Percentiles rank a stretch among this genome's conserved stretches.
Evolutionary conservation across 1,140 invertebrate genomes (phyloP).

Genomic region (Tetramorium parvispinum): DNA sequence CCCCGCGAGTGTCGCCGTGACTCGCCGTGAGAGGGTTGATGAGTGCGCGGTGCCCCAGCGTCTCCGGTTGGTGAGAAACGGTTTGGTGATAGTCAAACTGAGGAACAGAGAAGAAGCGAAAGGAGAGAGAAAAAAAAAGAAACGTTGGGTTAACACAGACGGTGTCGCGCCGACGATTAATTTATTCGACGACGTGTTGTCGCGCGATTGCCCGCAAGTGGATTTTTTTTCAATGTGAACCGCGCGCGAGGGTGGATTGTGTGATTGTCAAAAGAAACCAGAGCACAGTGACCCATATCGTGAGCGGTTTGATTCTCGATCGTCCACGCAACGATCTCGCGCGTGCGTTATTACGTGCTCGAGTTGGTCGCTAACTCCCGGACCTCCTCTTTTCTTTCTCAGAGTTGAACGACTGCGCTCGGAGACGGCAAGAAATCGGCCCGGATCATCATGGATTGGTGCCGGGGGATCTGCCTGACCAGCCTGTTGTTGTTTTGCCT

Average conservation of each 20-base stretch:
- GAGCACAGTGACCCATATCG: constrained; percentile 16
- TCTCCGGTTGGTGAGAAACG: not conserved
- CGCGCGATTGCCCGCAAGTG: not conserved
- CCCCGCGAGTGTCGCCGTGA: constrained; percentile 46
- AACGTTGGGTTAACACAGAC: not conserved
- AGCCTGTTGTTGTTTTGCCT: constrained; percentile 59
- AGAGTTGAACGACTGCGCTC: constrained; percentile 13
- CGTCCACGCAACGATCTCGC: not conserved
- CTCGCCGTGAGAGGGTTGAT: constrained; percentile 67
- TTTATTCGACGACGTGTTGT: not conserved
- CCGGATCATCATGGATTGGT: constrained; percentile 66
- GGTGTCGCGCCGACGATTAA: not conserved
- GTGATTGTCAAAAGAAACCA: not conserved
- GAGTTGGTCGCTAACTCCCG: not conserved
- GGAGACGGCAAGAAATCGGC: constrained; percentile 30
- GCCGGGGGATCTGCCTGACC: constrained; percentile 43
- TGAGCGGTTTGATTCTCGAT: constrained; percentile 16
- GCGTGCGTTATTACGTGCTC: not conserved
- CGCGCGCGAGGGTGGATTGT: constrained; percentile 26
- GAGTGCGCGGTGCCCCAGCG: constrained; percentile 41
- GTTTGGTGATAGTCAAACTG: not conserved
- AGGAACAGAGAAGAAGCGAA: not conserved
- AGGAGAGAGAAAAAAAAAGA: not conserved
- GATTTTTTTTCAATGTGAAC: constrained; percentile 29
- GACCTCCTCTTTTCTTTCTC: not conserved